phyloP scores from a whole-genome alignment of 2,888 invertebrate genomes.

The Halictus ligatus region DNA sequence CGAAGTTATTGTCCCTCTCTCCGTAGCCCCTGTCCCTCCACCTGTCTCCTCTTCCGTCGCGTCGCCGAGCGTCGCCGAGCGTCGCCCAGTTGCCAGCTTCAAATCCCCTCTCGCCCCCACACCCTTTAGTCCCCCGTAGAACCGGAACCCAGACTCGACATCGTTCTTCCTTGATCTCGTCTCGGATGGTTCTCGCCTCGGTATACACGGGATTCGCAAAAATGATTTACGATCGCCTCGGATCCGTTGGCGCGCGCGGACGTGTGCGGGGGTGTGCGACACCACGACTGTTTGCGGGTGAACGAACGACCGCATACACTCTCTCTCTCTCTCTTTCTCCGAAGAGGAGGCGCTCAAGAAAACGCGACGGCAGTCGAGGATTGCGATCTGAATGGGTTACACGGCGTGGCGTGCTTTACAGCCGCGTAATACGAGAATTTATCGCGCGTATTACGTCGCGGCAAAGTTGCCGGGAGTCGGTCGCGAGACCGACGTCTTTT shows the following conservation, averaged over 20 bases:
- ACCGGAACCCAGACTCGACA: not conserved
- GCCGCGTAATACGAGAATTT: conserved; percentile 66
- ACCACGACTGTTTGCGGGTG: not conserved
- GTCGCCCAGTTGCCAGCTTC: conserved; percentile 12
- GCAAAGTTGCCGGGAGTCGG: conserved; percentile 3
- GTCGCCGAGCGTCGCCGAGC: conserved; percentile 15
- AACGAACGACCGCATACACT: conserved; percentile 15
- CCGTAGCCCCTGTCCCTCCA: conserved; percentile 8
- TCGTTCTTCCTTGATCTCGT: conserved; percentile 46
- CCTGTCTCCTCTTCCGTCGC: conserved; percentile 8
- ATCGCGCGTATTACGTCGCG: conserved; percentile 47
- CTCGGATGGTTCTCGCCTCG: conserved; percentile 47
- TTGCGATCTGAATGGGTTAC: conserved; percentile 66
- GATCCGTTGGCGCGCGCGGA: conserved; percentile 30
- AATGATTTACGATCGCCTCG: conserved; percentile 71
- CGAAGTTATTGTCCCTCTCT: conserved; percentile 67
- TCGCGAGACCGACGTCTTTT: conserved; percentile 31
- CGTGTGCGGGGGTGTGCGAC: not conserved
- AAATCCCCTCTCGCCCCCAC: not conserved
- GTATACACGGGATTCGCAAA: conserved; percentile 65
- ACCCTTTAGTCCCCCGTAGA: conserved; percentile 5
- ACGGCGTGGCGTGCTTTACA: conserved; percentile 45
- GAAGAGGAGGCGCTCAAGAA: not conserved
- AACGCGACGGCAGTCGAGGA: conserved; percentile 35
- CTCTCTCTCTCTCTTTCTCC: no score